Base-by-base conservation (phyloP, 2,888 invertebrate genomes). In the Aporophyla nigra region DNA sequence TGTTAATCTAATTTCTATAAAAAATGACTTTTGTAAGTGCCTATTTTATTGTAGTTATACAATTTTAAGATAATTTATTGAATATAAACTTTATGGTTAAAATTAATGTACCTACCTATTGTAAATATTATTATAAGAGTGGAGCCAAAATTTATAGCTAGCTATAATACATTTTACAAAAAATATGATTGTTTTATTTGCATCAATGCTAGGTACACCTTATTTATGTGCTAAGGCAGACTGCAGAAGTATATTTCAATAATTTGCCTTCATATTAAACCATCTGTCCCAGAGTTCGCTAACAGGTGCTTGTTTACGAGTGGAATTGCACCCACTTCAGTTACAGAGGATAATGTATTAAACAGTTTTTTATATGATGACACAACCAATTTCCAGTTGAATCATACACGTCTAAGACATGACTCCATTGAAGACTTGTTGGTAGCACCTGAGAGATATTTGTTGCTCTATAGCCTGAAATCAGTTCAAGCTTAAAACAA, bases 71-170 rank as follows among this genome's bases (percentile, higher is more conserved):
- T 88, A 87, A 88, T 87, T 88, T 88, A 88, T 88, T 88, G 21
- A 84, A 77, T 56, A 63, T 79, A 80, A 80, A 73, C 53, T 79
- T 71, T 84, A 86, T 80, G 82, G 78, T 84, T 87, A 81, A 77
- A 71, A 73, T 78, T 65, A 68, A 78, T 70, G 70, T 80, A 84
- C 72, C 65, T 80, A 82, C 58, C 67, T 82, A 81, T 72, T 91
- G 90, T 91, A 90, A 90, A 90, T 90, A 90, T 88, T 85, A 82
- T 80, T 80, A 59, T 89, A 86, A 89, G 87, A 80, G 83, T 88
- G 86, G 86, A 88, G 89, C 91, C 91, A 91, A 91, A 90, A 89
- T 91, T 91, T 86, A 73, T 87, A 81, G 82, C 69, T 83, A 87
- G 83, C 65, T 66, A 74, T 72, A 76, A 78, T 80, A 83, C 67